Base-by-base conservation (phyloP, 2,113 vertebrate species). In the Tachysurus fulvidraco region DNA sequence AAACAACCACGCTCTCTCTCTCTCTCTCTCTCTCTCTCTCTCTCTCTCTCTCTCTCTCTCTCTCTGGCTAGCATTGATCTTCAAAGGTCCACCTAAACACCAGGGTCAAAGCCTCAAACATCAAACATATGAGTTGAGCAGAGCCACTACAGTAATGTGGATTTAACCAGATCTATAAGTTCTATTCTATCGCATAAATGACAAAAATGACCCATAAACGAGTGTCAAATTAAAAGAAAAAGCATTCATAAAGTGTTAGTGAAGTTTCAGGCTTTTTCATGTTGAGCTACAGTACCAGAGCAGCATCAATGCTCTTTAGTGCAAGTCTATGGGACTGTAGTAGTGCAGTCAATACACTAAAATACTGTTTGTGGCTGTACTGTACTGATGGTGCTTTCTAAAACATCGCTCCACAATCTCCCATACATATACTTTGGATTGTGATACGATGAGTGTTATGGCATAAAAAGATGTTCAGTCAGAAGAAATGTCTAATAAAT, bases 81-180 rank as follows among this genome's bases (percentile, higher is more conserved):
- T 86, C 65, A 86, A 89, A 89, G 84, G 17, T n/a, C n/a, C 46
- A 46, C 21, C 69, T 57, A 57, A 59, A 55, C 50, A 44, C 6
- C 55, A 44, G 67, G 30, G 44, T 30, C 13, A 25, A 55, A 13
- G 55, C 77, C 71, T 82, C 73, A n/a, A 30, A 81, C 81, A 89
- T 83, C 73, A 77, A 36, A 83, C 1, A 25, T 78, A 46, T 41
- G 19, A 19, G 57, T 74, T 12, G 16, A 77, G 59, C 79, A 62
- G 19, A 74, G 41, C 46, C 19, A 16, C 57, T 10, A 44, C 5
- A 46, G 13, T 87, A 54, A 10, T 52, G 17, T 25, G 25, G 30
- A 74, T 46, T 5, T 74, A 74, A 57, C 3, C 16, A 36, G 9
- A 6, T 76, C 23, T 52, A 28, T 28, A 2, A 50, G 46, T 36